Conservation (phyloP, 2,888 invertebrate genomes). For the Dendrolimus pini region DNA sequence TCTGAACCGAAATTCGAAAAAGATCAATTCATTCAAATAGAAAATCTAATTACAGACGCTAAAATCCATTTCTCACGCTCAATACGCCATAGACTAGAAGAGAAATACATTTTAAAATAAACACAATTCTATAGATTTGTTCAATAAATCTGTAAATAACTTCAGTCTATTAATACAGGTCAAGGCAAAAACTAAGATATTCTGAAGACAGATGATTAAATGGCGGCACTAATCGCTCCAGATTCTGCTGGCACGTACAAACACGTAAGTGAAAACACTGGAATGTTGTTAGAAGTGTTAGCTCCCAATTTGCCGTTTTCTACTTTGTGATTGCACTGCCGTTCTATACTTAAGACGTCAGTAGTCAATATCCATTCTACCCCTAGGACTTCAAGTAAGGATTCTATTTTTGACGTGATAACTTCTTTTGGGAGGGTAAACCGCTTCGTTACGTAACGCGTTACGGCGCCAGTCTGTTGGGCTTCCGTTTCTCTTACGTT, state of each 20-base stretch:
- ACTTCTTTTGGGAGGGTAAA: too few species aligned
- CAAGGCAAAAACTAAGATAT: background rate
- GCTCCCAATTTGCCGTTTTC: too few species aligned
- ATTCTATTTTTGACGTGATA: background rate
- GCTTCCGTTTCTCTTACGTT: too few species aligned
- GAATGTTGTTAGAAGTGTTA: background rate
- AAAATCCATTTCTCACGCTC: background rate
- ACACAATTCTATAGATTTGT: constrained; percentile 2
- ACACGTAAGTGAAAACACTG: background rate
- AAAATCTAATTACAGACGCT: background rate
- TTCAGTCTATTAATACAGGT: background rate
- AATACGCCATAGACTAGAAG: background rate
- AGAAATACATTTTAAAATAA: constrained; percentile 2
- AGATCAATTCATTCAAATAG: background rate
- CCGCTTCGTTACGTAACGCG: too few species aligned
- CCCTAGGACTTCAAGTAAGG: too few species aligned
- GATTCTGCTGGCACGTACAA: background rate
- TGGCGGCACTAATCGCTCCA: background rate
- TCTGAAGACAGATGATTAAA: background rate
- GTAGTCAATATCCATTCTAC: too few species aligned
- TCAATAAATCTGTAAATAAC: constrained; percentile 1
- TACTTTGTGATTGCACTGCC: too few species aligned
- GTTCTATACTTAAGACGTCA: too few species aligned
- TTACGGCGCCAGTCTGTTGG: too few species aligned
- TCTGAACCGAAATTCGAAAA: background rate